These are phyloP conservation scores for Idris sp. DNA, from an alignment of 1,140 invertebrate genomes.

Conservation along the genomic window DNA sequence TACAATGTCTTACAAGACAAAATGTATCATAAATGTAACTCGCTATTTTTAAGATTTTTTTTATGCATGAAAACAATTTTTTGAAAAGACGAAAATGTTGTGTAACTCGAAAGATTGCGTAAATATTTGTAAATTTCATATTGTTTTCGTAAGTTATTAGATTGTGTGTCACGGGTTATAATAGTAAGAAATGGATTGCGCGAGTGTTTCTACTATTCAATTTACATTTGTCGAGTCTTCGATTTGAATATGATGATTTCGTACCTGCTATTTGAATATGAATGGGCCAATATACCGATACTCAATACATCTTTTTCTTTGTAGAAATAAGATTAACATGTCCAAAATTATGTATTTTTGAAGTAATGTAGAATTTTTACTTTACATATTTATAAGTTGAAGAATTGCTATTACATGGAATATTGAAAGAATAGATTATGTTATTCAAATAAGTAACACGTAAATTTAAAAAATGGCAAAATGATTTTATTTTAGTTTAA, in stretches of 20 bases:
- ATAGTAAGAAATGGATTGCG: conserved; percentile 13
- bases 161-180: conserved; percentile 5
- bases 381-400: no score
- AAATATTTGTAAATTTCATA: conserved; percentile 12
- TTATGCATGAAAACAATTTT: background rate
- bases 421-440: no score
- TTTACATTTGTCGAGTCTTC: conserved; percentile 31
- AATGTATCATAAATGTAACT: background rate
- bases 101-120: background rate
- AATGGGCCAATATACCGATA: conserved; percentile 24
- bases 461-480: no score
- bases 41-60: background rate
- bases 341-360: no score
- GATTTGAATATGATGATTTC: conserved; percentile 66
- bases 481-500: no score
- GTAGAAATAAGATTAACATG: conserved; percentile 18
- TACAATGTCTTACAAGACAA: no score
- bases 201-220: conserved; percentile 16
- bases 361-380: no score
- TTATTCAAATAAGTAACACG: no score
- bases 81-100: background rate
- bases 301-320: conserved; percentile 5
- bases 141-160: conserved; percentile 14
- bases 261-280: conserved; percentile 26
- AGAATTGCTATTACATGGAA: no score